These are phyloP conservation scores for Danio choprae DNA, from an alignment of 2,797 vertebrate species.

Conservation along the genomic window DNA sequence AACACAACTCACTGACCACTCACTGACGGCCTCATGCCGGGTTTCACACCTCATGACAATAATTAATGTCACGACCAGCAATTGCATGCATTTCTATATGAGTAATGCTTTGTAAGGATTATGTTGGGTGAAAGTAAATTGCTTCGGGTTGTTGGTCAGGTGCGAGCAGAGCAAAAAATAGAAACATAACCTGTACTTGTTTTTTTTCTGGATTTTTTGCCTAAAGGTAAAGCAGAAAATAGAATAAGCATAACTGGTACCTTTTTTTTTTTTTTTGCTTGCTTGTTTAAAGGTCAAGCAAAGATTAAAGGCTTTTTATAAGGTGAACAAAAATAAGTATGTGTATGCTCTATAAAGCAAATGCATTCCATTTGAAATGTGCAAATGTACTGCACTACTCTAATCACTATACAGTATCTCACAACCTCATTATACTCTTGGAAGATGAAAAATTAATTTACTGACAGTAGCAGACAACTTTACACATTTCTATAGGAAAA, in stretches of 20 bases:
- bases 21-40: not conserved
- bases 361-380: not conserved
- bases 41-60: constrained; percentile 16
- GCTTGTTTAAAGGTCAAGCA: not conserved
- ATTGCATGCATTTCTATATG: not conserved
- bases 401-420: not conserved
- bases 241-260: not conserved
- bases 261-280: not conserved
- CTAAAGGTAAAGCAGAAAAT: not conserved
- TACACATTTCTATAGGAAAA: not conserved
- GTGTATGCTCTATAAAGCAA: not conserved
- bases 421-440: not conserved
- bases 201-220: not conserved
- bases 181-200: constrained; percentile 10
- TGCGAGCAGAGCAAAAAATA: constrained; percentile 16
- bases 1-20: not conserved
- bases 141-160: constrained; percentile 27
- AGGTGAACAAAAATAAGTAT: not conserved
- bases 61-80: not conserved
- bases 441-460: not conserved
- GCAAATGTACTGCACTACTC: not conserved
- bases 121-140: not conserved
- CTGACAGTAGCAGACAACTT: not conserved
- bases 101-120: constrained; percentile 2
- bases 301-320: not conserved